Percentiles rank a stretch among this genome's conserved stretches.
phyloP scores from a whole-genome alignment of 2,113 vertebrate species.

The Taurulus bubalis region DNA sequence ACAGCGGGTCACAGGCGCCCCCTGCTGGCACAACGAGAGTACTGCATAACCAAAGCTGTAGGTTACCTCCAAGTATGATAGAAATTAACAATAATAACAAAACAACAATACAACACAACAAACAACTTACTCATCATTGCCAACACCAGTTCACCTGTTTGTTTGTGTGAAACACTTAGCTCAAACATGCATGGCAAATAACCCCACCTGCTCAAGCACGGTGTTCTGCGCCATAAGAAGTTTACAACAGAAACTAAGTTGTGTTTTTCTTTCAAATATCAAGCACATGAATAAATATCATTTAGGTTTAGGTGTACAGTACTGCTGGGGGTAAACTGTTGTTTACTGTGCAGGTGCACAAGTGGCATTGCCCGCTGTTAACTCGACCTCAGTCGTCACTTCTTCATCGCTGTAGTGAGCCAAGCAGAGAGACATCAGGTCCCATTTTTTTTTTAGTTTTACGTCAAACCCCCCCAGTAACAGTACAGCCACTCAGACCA shows the following conservation, averaged over 20 bases:
- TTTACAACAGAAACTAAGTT: neutral
- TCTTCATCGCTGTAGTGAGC: neutral
- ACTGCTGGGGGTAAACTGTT: neutral
- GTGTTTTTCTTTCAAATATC: neutral
- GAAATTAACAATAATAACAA: neutral
- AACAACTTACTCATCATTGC: neutral
- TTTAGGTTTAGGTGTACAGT: neutral
- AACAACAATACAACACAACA: neutral
- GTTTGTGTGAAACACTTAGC: neutral
- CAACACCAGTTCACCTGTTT: neutral
- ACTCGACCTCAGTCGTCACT: neutral
- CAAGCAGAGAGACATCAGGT: neutral
- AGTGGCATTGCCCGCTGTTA: neutral
- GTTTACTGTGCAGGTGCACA: neutral
- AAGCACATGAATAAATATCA: neutral
- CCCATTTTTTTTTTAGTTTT: neutral
- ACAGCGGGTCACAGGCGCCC: slow-evolving; percentile 76
- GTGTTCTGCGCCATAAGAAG: neutral
- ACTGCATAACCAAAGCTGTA: slow-evolving; percentile 8
- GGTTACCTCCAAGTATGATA: neutral
- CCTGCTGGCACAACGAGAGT: slow-evolving; percentile 47
- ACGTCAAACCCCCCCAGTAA: neutral
- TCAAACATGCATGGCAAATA: neutral
- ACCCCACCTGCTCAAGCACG: neutral
- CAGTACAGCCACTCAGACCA: neutral